These are phyloP conservation scores for Elymnias hypermnestra DNA, from an alignment of 1,140 invertebrate species.

Conservation along the genomic window DNA sequence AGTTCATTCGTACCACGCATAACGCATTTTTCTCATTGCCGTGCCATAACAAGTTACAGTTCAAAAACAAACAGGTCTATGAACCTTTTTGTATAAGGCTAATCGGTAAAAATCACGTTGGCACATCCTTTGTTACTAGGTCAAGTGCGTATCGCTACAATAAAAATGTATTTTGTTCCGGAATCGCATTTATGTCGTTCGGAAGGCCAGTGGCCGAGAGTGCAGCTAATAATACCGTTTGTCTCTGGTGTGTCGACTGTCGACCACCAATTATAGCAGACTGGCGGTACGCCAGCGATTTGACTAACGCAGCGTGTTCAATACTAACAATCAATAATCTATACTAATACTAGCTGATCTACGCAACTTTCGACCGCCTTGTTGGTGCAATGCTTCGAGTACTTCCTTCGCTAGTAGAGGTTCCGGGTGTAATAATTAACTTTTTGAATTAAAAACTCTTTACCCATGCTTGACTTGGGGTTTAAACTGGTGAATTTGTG, in stretches of 20 bases:
- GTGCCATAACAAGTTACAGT: constrained; percentile 6
- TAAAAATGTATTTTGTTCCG: constrained; percentile 43
- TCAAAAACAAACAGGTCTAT: constrained; percentile 14
- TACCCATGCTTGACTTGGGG: no score
- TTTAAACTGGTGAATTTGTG: no score
- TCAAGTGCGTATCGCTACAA: constrained; percentile 52
- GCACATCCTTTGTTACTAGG: constrained; percentile 49
- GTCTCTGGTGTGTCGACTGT: constrained; percentile 56
- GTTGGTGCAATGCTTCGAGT: no score
- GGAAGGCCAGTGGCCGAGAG: constrained; percentile 71
- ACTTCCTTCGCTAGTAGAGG: no score
- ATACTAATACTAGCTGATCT: no score
- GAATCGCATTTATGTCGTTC: constrained; percentile 42
- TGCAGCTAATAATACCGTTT: constrained; percentile 66
- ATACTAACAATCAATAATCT: constrained; percentile 56
- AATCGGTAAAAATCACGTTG: constrained; percentile 18
- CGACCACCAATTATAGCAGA: constrained; percentile 72
- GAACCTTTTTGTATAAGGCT: constrained; percentile 13
- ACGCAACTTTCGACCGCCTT: no score
- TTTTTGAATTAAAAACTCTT: no score
- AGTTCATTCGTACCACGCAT: no score
- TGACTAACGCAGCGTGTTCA: constrained; percentile 42
- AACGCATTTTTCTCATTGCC: no score
- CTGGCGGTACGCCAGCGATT: constrained; percentile 59
- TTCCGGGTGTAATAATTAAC: no score